A percentile compares a stretch with the other conserved stretches of the same genome.
Evolutionary conservation across 2,888 invertebrate species (phyloP).

Genomic region (Phrixothrix hirtus): DNA sequence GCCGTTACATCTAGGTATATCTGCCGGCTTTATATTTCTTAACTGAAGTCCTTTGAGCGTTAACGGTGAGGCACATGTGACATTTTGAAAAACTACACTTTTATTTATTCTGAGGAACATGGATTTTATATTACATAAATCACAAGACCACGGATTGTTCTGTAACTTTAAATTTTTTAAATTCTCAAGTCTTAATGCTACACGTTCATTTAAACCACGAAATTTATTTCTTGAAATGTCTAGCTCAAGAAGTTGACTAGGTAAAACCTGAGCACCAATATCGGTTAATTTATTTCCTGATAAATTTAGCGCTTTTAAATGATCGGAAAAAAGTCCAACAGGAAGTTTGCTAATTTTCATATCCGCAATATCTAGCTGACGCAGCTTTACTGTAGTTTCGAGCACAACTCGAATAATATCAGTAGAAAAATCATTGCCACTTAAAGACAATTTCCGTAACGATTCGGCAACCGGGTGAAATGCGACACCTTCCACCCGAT

Average conservation of each 20-base stretch:
- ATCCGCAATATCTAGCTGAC: constrained; percentile 63
- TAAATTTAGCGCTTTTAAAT: constrained; percentile 69
- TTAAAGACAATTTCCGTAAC: constrained; percentile 68
- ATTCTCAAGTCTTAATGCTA: constrained; percentile 63
- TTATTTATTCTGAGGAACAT: constrained; percentile 63
- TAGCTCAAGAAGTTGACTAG: constrained; percentile 64
- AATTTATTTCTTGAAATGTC: constrained; percentile 77
- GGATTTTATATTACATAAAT: constrained; percentile 64
- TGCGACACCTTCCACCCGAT: constrained; percentile 66
- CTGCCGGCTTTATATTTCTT: constrained; percentile 49
- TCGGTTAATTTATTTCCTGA: constrained; percentile 71
- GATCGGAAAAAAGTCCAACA: constrained; percentile 62
- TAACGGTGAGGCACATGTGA: constrained; percentile 65
- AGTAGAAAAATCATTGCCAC: constrained; percentile 67
- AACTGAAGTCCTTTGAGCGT: constrained; percentile 58
- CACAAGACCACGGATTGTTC: constrained; percentile 72
- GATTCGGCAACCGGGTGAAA: constrained; percentile 66
- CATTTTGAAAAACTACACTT: constrained; percentile 59
- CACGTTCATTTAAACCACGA: constrained; percentile 63
- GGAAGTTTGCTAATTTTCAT: constrained; percentile 63
- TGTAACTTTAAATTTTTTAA: constrained; percentile 61
- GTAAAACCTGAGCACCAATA: constrained; percentile 63
- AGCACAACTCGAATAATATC: constrained; percentile 63
- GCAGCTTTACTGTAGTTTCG: constrained; percentile 62
- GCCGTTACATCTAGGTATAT: constrained; percentile 56